These are phyloP conservation scores for Melanerpes aurifrons DNA, from an alignment of 2,113 vertebrate species.

Conservation along the genomic window DNA sequence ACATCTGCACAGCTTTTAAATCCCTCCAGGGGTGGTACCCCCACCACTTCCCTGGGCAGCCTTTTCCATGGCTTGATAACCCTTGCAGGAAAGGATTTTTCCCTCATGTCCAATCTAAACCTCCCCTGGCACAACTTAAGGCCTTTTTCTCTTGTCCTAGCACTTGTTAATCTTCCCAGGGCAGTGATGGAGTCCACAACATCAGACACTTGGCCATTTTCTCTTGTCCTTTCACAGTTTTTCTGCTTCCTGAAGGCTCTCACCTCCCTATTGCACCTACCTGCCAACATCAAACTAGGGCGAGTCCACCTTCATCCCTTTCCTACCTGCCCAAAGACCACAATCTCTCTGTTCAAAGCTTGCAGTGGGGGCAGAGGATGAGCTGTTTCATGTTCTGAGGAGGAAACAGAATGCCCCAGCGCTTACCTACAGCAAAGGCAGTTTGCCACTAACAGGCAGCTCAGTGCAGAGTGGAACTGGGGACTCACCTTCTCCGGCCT, in stretches of 20 bases:
- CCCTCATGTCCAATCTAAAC: no score
- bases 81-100: no score
- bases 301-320: not conserved
- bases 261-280: no score
- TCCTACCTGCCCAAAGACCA: not conserved
- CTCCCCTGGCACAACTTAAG: no score
- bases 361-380: not conserved
- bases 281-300: not conserved
- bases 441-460: not conserved
- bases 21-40: no score
- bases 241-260: not conserved
- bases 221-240: not conserved
- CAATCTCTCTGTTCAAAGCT: not conserved
- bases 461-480: not conserved
- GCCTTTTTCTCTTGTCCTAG: no score
- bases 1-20: no score
- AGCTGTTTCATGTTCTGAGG: not conserved
- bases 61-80: no score
- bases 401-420: not conserved
- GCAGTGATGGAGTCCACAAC: no score
- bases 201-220: not conserved
- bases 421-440: not conserved
- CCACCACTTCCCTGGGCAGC: no score
- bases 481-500: constrained; percentile 92
- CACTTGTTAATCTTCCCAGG: no score